Evolutionary conservation across 1,140 invertebrate species (phyloP).

Genomic region (Caenorhabditis briggsae): DNA sequence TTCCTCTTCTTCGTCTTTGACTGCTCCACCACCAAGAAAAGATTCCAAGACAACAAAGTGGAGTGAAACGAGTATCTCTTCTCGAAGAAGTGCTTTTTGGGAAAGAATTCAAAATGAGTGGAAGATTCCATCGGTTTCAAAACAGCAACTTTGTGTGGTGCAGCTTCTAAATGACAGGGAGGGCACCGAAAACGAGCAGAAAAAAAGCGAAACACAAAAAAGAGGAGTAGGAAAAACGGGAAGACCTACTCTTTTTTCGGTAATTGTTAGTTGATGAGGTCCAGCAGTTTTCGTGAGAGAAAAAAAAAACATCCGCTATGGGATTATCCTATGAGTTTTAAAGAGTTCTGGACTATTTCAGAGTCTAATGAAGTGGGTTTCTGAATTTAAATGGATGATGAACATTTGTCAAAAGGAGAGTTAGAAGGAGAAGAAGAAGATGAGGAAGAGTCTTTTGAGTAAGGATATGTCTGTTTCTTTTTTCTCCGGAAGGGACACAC

Average conservation of each 20-base stretch:
- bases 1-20: not conserved
- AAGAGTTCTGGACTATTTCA: too few relatives aligned
- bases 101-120: conserved; percentile 46
- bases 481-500: conserved; percentile 33
- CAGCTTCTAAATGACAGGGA: conserved; percentile 38
- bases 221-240: conserved; percentile 6
- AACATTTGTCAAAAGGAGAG: not conserved
- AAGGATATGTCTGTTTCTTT: conserved; percentile 46
- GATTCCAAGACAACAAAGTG: conserved; percentile 29
- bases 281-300: not conserved
- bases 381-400: not conserved
- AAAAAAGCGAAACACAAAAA: not conserved
- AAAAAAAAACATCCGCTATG: not conserved
- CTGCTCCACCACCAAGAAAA: not conserved
- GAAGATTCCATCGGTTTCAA: conserved; percentile 19
- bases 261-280: conserved; percentile 55
- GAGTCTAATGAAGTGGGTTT: not conserved
- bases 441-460: conserved; percentile 4
- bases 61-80: conserved; percentile 21
- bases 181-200: not conserved
- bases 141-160: not conserved
- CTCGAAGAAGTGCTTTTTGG: conserved; percentile 31
- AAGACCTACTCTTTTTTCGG: conserved; percentile 15
- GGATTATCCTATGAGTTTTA: too few relatives aligned
- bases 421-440: not conserved